Evolutionary conservation across 1,140 invertebrate species (phyloP), one percentile per base, ranked within the genome.

Genomic region (Rhysida immarginata): DNA sequence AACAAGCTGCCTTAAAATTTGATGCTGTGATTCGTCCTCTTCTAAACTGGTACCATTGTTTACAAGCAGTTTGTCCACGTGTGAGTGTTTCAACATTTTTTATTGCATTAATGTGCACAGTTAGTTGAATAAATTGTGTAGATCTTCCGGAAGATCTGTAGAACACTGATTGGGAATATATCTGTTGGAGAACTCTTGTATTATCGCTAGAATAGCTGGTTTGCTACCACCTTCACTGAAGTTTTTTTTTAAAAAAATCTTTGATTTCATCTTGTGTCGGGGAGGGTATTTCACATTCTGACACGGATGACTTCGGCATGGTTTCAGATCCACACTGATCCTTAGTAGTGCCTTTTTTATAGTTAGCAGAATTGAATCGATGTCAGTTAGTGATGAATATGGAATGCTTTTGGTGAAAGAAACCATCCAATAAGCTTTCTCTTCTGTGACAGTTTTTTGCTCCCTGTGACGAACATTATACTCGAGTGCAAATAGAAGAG

Each of bases 401-500:
- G 35, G 35, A 41, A n/a, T 11, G n/a, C 35, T 41, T 41, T 41
- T 41, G 35, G 35, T 41, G 35, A n/a, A 41, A 11, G 35, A n/a
- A 11, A 41, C 35, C n/a, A n/a, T 11, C 35, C 35, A 41, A n/a
- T 41, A 41, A 11, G 35, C 35, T n/a, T 11, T n/a, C 35, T 11
- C 35, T 11, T 41, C 35, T 11, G 35, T 41, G 11, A 41, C 35
- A 11, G 35, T 41, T n/a, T 41, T 41, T 41, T n/a, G 11, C 11
- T 11, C n/a, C 35, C 35, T 41, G 35, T 41, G n/a, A 41, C 35
- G 35, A 11, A n/a, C 35, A n/a, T 11, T n/a, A 41, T 11, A 41
- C 35, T 41, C 35, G n/a, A 41, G 11, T 11, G 11, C 1, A 51
- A 58, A 60, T 23, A 60, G 2, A 14, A 60, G 14, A 1, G 59